Base-by-base conservation (phyloP, 2,113 vertebrate genomes). In the Myodes glareolus region DNA sequence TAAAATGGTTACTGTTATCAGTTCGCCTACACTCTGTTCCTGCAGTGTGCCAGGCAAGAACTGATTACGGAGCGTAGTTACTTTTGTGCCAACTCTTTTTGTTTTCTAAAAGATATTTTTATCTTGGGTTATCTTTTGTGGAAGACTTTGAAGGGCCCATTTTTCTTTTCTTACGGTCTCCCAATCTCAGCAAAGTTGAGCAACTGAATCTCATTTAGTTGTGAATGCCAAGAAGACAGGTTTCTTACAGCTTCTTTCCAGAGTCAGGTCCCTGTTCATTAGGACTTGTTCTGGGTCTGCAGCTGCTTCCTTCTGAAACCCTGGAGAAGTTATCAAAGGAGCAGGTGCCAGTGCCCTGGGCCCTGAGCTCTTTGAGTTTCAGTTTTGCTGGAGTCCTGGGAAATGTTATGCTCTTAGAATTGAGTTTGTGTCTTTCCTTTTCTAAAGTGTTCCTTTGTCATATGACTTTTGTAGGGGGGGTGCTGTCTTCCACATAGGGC, bases 61-160 rank as follows among this genome's bases (percentile, higher is more conserved):
- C 3, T 80, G 94, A n/a, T 65, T 29, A 8, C 39, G 31, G 61
- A 55, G n/a, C 7, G 25, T 65, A 9, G 63, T 84, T 87, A 21
- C 88, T 96, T 96, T 29, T 23, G 89, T 94, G 14, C 72, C 21
- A 50, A n/a, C 52, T 21, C 65, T 88, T 50, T 45, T 50, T 87
- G 10, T 29, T 67, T 50, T 87, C 42, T 29, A 6, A 63, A 5
- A 63, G 42, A 23, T 33, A 45, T 76, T 94, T 88, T 96, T 72
- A n/a, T 72, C 92, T 39, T 70, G 86, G 3, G 23, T 14, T 85
- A 0, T 94, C 9, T 93, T 94, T 55, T 72, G 31, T 13, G 75
- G 65, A 73, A 90, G 42, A 89, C 89, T 96, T 82, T 96, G 47
- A 94, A 96, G 91, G 65, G 76, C 75, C 63, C 10, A 0, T 95